These are phyloP conservation scores for Hipposideros armiger DNA, from an alignment of 2,113 vertebrate genomes.

Conservation along the genomic window DNA sequence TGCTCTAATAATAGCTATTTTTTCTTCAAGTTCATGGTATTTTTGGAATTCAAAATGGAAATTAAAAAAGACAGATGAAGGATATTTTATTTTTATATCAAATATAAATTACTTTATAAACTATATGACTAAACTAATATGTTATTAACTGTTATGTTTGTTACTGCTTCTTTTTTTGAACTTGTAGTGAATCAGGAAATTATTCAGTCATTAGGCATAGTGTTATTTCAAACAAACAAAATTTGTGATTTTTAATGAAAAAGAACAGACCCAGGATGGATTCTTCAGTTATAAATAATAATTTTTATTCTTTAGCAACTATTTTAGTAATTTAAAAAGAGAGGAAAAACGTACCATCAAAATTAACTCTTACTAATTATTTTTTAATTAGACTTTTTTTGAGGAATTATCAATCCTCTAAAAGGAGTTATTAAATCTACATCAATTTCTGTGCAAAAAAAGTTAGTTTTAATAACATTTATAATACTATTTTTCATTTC, in stretches of 20 bases:
- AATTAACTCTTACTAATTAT: neutral
- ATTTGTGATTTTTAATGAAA: neutral
- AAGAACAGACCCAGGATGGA: neutral
- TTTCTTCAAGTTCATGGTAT: neutral
- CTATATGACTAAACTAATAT: neutral
- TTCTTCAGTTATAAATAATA: neutral
- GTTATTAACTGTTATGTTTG: neutral
- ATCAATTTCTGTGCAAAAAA: neutral
- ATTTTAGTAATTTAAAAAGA: neutral
- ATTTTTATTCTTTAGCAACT: neutral
- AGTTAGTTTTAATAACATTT: neutral
- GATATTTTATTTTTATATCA: neutral
- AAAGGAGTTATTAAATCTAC: neutral
- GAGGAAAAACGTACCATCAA: neutral
- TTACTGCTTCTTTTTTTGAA: neutral
- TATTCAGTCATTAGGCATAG: neutral
- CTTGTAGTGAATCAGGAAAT: neutral
- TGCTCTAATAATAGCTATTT: neutral
- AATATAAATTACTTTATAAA: neutral
- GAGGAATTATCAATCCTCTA: neutral
- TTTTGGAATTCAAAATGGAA: neutral
- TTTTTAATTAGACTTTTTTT: neutral
- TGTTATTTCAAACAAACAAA: neutral
- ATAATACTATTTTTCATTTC: neutral
- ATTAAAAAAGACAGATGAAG: neutral